These are phyloP conservation scores for Drosophila fuyamai DNA, from an alignment of 1,140 invertebrate genomes.

Conservation along the genomic window DNA sequence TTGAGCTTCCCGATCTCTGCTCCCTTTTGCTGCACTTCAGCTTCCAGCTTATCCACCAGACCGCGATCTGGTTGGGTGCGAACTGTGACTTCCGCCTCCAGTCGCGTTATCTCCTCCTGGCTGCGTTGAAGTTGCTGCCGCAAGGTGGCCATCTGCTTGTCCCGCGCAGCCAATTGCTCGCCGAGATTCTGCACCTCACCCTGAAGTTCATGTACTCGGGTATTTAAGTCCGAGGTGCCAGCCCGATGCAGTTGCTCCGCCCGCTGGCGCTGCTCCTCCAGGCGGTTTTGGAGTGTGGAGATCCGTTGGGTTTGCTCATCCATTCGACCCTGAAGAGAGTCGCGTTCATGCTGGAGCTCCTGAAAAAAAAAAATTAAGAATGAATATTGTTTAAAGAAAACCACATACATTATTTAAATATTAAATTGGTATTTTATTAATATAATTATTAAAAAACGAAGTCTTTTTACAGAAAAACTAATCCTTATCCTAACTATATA, in stretches of 20 bases:
- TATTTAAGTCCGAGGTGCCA: constrained; percentile 88
- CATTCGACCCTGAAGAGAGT: constrained; percentile 91
- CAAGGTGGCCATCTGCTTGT: constrained; percentile 86
- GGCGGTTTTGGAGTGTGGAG: constrained; percentile 90
- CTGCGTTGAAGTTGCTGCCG: constrained; percentile 84
- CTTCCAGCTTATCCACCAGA: constrained; percentile 86
- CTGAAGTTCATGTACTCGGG: constrained; percentile 89
- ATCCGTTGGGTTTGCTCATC: constrained; percentile 92
- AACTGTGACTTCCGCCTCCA: constrained; percentile 86
- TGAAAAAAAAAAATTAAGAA: constrained; percentile 67
- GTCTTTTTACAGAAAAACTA: too few relatives aligned
- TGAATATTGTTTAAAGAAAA: too few relatives aligned
- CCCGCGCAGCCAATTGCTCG: constrained; percentile 86
- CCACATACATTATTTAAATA: too few relatives aligned
- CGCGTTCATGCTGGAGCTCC: constrained; percentile 92
- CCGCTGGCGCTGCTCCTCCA: constrained; percentile 91
- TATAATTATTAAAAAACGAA: too few relatives aligned
- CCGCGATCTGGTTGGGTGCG: constrained; percentile 85
- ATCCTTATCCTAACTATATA: too few relatives aligned
- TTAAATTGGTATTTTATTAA: too few relatives aligned
- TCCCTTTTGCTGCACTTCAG: constrained; percentile 86
- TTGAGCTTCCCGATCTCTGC: constrained; percentile 86
- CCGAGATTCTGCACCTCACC: constrained; percentile 86
- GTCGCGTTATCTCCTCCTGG: constrained; percentile 77
- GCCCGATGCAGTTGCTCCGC: constrained; percentile 89